phyloP scores from a whole-genome alignment of 2,113 vertebrate species.

The Tachysurus fulvidraco region DNA sequence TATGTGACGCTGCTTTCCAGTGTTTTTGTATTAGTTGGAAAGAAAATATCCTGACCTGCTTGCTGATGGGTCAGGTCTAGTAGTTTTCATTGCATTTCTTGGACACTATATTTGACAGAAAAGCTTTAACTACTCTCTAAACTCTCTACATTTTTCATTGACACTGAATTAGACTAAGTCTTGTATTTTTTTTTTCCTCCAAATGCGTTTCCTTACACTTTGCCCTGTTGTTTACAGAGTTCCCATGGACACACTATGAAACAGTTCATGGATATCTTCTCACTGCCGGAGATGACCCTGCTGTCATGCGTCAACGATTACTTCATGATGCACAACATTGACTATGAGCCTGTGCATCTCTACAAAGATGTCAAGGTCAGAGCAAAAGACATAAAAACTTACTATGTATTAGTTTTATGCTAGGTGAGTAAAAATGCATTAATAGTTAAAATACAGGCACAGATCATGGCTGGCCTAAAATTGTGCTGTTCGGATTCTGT shows the following conservation, averaged over 20 bases:
- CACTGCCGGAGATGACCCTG: slow-evolving; percentile 94
- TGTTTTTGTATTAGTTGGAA: not conserved
- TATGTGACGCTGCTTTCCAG: not conserved
- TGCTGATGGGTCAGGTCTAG: not conserved
- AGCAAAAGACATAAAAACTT: not conserved
- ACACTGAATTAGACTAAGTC: not conserved
- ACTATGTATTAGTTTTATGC: not conserved
- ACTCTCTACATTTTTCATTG: no score
- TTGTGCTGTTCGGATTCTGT: slow-evolving; percentile 1
- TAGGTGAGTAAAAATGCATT: not conserved
- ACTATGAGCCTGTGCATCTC: slow-evolving; percentile 95
- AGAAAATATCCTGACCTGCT: not conserved
- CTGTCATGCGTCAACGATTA: slow-evolving; percentile 95
- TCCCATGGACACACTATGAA: slow-evolving; percentile 95
- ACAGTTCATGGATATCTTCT: slow-evolving; percentile 99
- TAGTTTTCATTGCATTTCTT: not conserved
- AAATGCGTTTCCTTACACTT: not conserved
- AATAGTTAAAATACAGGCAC: not conserved
- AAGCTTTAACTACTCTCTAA: not conserved
- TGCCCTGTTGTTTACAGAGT: slow-evolving; percentile 74
- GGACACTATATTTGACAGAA: not conserved
- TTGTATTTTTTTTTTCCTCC: not conserved
- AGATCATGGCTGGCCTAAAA: not conserved
- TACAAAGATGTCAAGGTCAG: slow-evolving; percentile 99
- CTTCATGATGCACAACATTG: slow-evolving; percentile 96